These are phyloP conservation scores for Lithophane socia DNA, from an alignment of 2,888 invertebrate species.

Conservation along the genomic window DNA sequence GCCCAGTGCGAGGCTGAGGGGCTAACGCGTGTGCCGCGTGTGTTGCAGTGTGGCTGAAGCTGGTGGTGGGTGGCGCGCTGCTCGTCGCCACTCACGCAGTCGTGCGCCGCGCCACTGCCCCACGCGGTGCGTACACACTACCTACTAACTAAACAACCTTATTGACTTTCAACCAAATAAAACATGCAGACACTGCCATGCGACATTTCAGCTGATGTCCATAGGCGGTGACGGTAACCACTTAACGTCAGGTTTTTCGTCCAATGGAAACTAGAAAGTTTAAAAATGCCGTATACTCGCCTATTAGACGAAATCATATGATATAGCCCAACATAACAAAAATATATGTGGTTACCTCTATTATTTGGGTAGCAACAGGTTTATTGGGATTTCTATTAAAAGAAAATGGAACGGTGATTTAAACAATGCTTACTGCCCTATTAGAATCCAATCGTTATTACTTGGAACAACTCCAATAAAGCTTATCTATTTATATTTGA, in stretches of 20 bases:
- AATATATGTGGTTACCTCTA: neutral
- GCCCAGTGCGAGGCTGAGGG: conserved; percentile 15
- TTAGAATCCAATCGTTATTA: conserved; percentile 38
- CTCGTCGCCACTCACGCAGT: conserved; percentile 96
- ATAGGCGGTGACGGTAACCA: neutral
- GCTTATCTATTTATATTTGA: conserved; percentile 44
- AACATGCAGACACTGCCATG: neutral
- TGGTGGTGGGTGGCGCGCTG: conserved; percentile 96
- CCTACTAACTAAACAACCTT: conserved; percentile 17
- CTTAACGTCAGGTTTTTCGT: neutral
- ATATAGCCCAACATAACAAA: neutral
- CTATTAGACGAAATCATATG: neutral
- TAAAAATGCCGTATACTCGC: neutral
- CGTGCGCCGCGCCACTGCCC: conserved; percentile 92
- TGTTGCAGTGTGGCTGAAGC: conserved; percentile 97
- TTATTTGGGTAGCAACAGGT: conserved; percentile 29
- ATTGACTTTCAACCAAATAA: conserved; percentile 25
- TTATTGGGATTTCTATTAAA: neutral
- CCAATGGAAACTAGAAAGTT: neutral
- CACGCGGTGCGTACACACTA: conserved; percentile 92
- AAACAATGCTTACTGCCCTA: conserved; percentile 3
- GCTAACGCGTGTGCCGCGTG: conserved; percentile 74
- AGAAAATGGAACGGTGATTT: neutral
- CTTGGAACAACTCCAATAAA: conserved; percentile 60
- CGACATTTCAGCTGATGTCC: too few species aligned